Percentiles rank a stretch among this genome's conserved stretches.
phyloP scores from a whole-genome alignment of 35 echinoderm and acorn worm species.

The Lytechinus variegatus region DNA sequence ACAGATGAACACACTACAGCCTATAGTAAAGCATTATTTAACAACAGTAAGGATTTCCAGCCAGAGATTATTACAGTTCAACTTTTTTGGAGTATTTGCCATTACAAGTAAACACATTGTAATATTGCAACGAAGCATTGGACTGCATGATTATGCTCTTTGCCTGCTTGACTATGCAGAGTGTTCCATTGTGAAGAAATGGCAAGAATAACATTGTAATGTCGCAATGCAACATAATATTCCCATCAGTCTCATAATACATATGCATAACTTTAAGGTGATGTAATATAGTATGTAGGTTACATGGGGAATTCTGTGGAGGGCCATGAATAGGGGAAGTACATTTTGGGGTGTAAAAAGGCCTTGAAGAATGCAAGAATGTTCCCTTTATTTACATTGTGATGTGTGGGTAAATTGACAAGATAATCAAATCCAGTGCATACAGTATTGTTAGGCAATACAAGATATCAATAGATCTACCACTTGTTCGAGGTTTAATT shows the following conservation, averaged over 20 bases:
- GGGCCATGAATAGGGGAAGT: background rate
- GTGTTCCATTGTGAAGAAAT: background rate
- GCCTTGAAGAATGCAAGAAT: background rate
- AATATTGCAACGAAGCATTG: background rate
- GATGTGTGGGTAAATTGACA: background rate
- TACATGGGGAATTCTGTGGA: background rate
- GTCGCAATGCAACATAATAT: slow-evolving; percentile 3
- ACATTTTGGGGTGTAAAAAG: background rate
- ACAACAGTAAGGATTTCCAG: too few species aligned
- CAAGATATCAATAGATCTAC: too few species aligned
- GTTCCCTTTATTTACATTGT: background rate
- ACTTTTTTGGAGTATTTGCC: background rate
- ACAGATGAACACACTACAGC: background rate
- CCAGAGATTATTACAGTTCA: too few species aligned
- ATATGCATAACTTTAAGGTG: background rate
- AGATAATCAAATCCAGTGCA: background rate
- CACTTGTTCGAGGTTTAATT: too few species aligned
- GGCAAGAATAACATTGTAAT: background rate
- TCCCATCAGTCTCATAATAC: background rate
- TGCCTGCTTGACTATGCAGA: background rate
- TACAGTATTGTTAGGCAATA: too few species aligned
- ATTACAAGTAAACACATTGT: background rate
- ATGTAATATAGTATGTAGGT: background rate
- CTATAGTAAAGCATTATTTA: too few species aligned
- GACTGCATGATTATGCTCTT: background rate